Evolutionary conservation across 2,888 invertebrate species (phyloP).

Genomic region (Chrysina gloriosa): DNA sequence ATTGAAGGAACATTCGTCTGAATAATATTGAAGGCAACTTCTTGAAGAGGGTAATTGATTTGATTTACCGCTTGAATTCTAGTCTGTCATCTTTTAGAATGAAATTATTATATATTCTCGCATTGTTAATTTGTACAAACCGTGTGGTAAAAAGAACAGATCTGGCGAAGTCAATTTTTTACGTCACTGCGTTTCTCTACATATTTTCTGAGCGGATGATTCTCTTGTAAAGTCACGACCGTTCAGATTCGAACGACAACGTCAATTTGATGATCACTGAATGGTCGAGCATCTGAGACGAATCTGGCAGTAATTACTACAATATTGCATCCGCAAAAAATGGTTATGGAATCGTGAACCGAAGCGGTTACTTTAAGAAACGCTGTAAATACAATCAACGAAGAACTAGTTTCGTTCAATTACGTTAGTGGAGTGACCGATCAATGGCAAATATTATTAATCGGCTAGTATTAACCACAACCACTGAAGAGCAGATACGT

Average conservation of each 20-base stretch:
- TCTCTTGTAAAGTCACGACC: slow-evolving; percentile 13
- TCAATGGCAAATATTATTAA: background rate
- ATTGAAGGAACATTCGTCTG: no score
- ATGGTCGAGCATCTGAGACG: slow-evolving; percentile 16
- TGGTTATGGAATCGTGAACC: slow-evolving; percentile 9
- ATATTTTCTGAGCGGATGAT: background rate
- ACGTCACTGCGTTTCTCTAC: background rate
- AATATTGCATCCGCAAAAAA: slow-evolving; percentile 5
- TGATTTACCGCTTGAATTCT: no score
- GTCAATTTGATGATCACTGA: slow-evolving; percentile 1
- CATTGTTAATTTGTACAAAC: no score
- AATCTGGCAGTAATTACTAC: background rate
- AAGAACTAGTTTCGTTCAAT: slow-evolving; percentile 14
- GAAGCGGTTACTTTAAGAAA: slow-evolving; percentile 21
- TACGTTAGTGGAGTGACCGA: background rate
- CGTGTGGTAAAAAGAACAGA: no score
- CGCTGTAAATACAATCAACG: slow-evolving; percentile 10
- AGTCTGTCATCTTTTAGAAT: no score
- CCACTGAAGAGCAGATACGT: background rate
- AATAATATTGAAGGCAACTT: no score
- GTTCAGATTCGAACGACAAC: slow-evolving; percentile 12
- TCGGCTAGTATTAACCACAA: background rate
- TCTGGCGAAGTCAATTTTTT: background rate
- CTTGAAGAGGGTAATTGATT: no score
- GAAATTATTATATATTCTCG: no score